phyloP scores from a whole-genome alignment of 1,140 invertebrate species.

The Leptonema lineaticorne region DNA sequence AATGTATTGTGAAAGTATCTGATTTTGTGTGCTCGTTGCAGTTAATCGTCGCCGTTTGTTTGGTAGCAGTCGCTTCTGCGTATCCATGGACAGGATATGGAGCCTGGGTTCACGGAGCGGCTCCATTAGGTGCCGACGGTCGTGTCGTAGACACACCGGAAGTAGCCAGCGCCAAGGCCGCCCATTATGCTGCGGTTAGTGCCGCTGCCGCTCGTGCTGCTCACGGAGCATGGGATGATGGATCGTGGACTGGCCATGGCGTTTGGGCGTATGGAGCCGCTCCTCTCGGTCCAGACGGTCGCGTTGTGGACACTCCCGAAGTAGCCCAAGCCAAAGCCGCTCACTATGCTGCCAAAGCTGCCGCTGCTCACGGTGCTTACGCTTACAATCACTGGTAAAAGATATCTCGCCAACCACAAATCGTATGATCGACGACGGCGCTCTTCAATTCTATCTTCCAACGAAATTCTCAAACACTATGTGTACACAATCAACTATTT shows the following conservation, averaged over 20 bases:
- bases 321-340: slow-evolving; percentile 43
- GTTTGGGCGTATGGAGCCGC: slow-evolving; percentile 39
- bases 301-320: slow-evolving; percentile 49
- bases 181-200: slow-evolving; percentile 6
- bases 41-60: slow-evolving; percentile 3
- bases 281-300: slow-evolving; percentile 39
- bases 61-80: slow-evolving; percentile 4
- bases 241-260: too few relatives aligned
- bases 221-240: too few relatives aligned
- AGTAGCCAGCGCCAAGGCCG: slow-evolving; percentile 40
- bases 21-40: slow-evolving; percentile 2
- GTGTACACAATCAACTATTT: too few relatives aligned
- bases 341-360: slow-evolving; percentile 48
- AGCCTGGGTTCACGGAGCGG: slow-evolving; percentile 41
- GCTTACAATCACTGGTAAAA: slow-evolving; percentile 36
- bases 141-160: slow-evolving; percentile 52
- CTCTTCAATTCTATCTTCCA: too few relatives aligned
- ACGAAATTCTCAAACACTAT: too few relatives aligned
- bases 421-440: too few relatives aligned
- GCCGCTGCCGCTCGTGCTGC: slow-evolving; percentile 16
- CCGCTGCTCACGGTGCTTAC: slow-evolving; percentile 48
- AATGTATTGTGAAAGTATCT: too few relatives aligned
- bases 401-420: too few relatives aligned
- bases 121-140: slow-evolving; percentile 34
- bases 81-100: slow-evolving; percentile 3